Evolutionary conservation across 2,888 invertebrate genomes (phyloP), one percentile per base, ranked within the genome.

Genomic region (Ischnura elegans): DNA sequence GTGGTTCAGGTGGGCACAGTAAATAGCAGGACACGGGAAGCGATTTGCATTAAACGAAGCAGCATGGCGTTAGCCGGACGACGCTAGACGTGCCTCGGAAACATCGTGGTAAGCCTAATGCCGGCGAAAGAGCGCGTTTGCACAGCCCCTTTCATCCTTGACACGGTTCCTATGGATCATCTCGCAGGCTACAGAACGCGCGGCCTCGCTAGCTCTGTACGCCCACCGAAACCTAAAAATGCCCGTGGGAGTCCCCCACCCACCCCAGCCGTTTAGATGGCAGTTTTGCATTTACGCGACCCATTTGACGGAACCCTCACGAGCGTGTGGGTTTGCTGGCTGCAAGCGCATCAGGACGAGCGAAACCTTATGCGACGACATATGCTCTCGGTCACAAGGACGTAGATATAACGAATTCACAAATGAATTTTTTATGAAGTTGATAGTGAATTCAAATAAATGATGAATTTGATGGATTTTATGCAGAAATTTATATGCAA

Each of bases 121-220:
- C 43, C 61, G 43, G 61, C 25, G 36, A 90, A 90, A 66, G 61
- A 61, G 90, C 90, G 66, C 66, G 90, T 66, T 61, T 87, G 42
- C 25, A 0, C 42, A 19, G 55, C 90, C 61, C 36, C 25, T 43
- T 61, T 90, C 61, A 61, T 61, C 61, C 55, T 55, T 55, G 55
- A 25, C n/a, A 16, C 4, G 43, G n/a, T n/a, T 45, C 25, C 3
- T 61, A n/a, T 61, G 42, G 66, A 90, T 61, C 61, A 90, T 66
- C 90, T 61, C 61, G 25, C 43, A 43, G 36, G 61, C 61, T 21
- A 36, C 43, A 66, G 25, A 90, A 76, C 36, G 76, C 10, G 16
- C 76, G 76, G 76, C 45, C 25, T 25, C 19, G 45, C 86, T 25
- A 43, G n/a, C n/a, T n/a, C n/a, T n/a, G n/a, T n/a, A n/a, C n/a